A percentile compares a stretch with the other conserved stretches of the same genome.
phyloP scores from a whole-genome alignment of 2,888 invertebrate genomes.

The Rotaria macrura region DNA sequence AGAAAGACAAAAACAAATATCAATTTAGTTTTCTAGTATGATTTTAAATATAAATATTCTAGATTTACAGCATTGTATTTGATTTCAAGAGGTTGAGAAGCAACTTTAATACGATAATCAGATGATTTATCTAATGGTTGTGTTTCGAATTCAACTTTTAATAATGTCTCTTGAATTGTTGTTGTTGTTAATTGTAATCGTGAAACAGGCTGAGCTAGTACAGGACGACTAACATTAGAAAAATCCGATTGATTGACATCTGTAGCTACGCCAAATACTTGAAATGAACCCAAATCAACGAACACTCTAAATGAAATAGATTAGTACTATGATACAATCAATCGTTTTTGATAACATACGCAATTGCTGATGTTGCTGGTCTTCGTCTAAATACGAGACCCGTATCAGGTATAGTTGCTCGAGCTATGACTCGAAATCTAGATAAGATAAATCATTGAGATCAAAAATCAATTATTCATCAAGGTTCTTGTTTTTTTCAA shows the following conservation, averaged over 20 bases:
- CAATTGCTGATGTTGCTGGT: neutral
- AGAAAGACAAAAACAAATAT: too few species aligned
- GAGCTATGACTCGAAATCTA: neutral
- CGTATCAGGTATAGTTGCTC: neutral
- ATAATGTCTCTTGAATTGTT: neutral
- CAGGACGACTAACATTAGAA: neutral
- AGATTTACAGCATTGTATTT: neutral
- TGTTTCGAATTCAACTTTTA: slow-evolving; percentile 6
- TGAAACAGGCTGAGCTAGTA: neutral
- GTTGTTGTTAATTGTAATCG: neutral
- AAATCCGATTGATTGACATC: neutral
- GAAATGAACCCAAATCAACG: slow-evolving; percentile 13
- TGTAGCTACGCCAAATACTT: neutral
- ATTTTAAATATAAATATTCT: neutral
- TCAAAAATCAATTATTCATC: too few species aligned
- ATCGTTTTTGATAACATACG: neutral
- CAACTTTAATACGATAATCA: neutral
- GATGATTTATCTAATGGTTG: neutral
- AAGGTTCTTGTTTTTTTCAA: too few species aligned
- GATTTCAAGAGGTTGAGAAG: neutral
- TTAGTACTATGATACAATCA: neutral
- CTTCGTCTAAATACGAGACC: neutral
- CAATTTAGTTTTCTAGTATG: too few species aligned
- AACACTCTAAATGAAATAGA: neutral
- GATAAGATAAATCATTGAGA: neutral